phyloP scores from a whole-genome alignment of 92 coral and sea anemone genomes.

The Siderastrea radians region DNA sequence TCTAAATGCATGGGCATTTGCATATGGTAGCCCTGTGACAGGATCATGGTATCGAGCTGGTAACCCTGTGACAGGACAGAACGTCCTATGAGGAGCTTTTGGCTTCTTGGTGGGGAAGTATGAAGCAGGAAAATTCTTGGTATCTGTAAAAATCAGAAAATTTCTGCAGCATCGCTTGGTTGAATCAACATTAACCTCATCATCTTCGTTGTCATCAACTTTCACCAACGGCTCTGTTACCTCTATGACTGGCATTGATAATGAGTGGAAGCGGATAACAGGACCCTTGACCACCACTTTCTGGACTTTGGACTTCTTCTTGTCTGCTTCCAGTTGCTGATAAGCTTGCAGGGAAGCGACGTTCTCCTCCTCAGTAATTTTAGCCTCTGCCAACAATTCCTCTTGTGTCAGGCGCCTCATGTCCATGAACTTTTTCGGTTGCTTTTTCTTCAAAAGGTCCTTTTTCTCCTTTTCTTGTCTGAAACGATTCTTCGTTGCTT shows the following conservation, averaged over 20 bases:
- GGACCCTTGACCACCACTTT: slow-evolving; percentile 93
- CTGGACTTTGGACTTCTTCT: slow-evolving; percentile 91
- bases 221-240: slow-evolving; percentile 83
- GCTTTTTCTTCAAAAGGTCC: slow-evolving; percentile 64
- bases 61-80: slow-evolving; percentile 95
- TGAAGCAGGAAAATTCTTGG: slow-evolving; percentile 91
- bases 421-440: slow-evolving; percentile 74
- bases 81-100: slow-evolving; percentile 84
- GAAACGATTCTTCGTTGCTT: slow-evolving; percentile 82
- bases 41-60: slow-evolving; percentile 93
- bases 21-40: slow-evolving; percentile 89
- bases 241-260: slow-evolving; percentile 96
- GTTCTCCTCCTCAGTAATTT: slow-evolving; percentile 92
- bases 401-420: slow-evolving; percentile 94
- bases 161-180: slow-evolving; percentile 89
- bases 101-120: slow-evolving; percentile 89
- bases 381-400: slow-evolving; percentile 95
- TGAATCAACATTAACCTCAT: slow-evolving; percentile 71
- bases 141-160: slow-evolving; percentile 95
- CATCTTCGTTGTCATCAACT: slow-evolving; percentile 87
- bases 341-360: slow-evolving; percentile 90
- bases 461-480: slow-evolving; percentile 81
- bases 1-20: slow-evolving; percentile 91
- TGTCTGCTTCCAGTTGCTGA: slow-evolving; percentile 92
- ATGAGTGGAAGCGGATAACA: slow-evolving; percentile 85